Conservation (phyloP, 2,888 invertebrate genomes). For the Andrena praecox region DNA sequence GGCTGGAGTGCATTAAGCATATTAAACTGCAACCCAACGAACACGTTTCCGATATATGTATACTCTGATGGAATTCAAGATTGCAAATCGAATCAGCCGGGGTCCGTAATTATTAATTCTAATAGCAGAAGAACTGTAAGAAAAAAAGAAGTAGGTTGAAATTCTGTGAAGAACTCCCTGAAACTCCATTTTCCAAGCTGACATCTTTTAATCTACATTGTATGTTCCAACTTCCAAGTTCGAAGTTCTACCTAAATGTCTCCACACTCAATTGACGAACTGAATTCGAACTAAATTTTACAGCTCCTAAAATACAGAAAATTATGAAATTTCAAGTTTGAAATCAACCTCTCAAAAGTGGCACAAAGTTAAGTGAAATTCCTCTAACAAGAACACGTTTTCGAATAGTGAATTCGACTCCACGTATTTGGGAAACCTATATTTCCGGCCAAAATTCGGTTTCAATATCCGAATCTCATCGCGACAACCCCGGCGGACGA, state of each 20-base stretch:
- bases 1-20: slow-evolving; percentile 46
- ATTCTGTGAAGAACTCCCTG: too few species aligned
- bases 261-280: not conserved
- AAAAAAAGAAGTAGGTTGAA: too few species aligned
- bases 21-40: slow-evolving; percentile 31
- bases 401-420: not conserved
- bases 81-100: slow-evolving; percentile 5
- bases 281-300: not conserved
- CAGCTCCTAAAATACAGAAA: not conserved
- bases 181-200: not conserved
- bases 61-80: not conserved
- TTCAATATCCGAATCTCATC: not conserved
- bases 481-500: not conserved
- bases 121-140: too few species aligned
- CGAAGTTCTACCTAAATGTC: not conserved
- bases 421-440: not conserved
- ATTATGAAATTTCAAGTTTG: slow-evolving; percentile 5
- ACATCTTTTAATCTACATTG: not conserved
- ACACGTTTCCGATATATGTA: slow-evolving; percentile 1
- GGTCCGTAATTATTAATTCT: not conserved
- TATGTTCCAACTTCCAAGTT: not conserved
- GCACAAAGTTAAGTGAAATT: not conserved
- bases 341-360: not conserved
- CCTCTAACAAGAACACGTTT: not conserved
- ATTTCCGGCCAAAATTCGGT: not conserved